Conservation (phyloP, 2,797 vertebrate species). For the Neosalanx taihuensis region DNA sequence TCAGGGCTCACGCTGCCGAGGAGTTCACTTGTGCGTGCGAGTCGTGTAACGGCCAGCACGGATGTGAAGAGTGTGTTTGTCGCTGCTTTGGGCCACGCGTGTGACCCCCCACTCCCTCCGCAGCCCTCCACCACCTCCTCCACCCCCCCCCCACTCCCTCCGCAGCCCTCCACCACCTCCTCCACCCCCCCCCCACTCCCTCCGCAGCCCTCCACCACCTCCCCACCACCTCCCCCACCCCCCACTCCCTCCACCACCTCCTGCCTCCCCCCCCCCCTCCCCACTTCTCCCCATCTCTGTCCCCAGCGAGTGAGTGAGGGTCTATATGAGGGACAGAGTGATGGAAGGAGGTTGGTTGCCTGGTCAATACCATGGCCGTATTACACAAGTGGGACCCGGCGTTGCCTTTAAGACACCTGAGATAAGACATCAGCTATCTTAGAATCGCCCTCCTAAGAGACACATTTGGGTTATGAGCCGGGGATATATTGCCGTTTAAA, state of each 20-base stretch:
- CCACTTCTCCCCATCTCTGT: background rate
- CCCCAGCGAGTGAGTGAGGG: background rate
- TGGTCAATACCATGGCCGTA: slow-evolving; percentile 49
- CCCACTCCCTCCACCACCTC: too few relatives aligned
- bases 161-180: too few relatives aligned
- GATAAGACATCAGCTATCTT: slow-evolving; percentile 31
- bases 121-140: too few relatives aligned
- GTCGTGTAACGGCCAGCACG: too few relatives aligned
- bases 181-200: too few relatives aligned
- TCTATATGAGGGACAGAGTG: slow-evolving; percentile 11
- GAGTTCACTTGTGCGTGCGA: too few relatives aligned
- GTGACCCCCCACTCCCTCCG: too few relatives aligned
- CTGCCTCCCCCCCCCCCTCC: background rate
- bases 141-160: too few relatives aligned
- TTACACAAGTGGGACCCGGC: slow-evolving; percentile 49
- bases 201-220: too few relatives aligned
- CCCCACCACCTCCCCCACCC: too few relatives aligned
- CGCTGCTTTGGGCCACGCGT: slow-evolving; percentile 21
- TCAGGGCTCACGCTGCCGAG: slow-evolving; percentile 41
- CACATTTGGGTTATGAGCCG: slow-evolving; percentile 24
- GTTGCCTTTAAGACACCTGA: slow-evolving; percentile 37
- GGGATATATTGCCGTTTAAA: slow-evolving; percentile 7
- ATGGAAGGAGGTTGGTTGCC: slow-evolving; percentile 48
- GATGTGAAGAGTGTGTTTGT: too few relatives aligned
- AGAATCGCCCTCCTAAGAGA: slow-evolving; percentile 31